Percentiles rank a stretch among this genome's conserved stretches.
phyloP scores from a whole-genome alignment of 2,888 invertebrate species.

The Ischnura elegans region DNA sequence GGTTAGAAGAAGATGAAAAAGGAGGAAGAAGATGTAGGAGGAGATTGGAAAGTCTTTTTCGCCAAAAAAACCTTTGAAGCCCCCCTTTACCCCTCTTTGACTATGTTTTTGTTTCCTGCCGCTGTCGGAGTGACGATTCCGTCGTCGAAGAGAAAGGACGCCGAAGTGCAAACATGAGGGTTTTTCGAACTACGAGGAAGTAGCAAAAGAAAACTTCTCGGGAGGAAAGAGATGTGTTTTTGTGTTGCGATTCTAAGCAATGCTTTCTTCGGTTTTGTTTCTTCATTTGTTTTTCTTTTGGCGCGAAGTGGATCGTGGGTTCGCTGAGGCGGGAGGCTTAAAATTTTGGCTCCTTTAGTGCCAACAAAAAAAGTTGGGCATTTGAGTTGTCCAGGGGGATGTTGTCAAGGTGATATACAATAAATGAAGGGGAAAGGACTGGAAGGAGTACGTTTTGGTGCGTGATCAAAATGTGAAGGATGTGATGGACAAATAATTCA shows the following conservation, averaged over 20 bases:
- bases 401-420: not conserved
- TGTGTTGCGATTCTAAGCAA: not conserved
- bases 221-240: slow-evolving; percentile 25
- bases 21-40: not conserved
- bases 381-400: not conserved
- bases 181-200: not conserved
- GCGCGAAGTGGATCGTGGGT: not conserved
- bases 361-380: no score
- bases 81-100: not conserved
- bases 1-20: not conserved
- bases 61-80: not conserved
- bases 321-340: not conserved
- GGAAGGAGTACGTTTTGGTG: not conserved
- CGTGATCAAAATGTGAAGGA: not conserved
- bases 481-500: slow-evolving; percentile 21
- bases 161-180: not conserved
- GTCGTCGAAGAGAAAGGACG: not conserved
- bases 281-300: not conserved
- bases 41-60: slow-evolving; percentile 39
- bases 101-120: not conserved
- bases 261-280: not conserved
- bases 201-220: not conserved
- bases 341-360: not conserved
- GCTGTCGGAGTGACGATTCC: not conserved
- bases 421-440: not conserved